These are phyloP conservation scores for Orthonyx spaldingii DNA, from an alignment of 2,113 vertebrate genomes.

Conservation along the genomic window DNA sequence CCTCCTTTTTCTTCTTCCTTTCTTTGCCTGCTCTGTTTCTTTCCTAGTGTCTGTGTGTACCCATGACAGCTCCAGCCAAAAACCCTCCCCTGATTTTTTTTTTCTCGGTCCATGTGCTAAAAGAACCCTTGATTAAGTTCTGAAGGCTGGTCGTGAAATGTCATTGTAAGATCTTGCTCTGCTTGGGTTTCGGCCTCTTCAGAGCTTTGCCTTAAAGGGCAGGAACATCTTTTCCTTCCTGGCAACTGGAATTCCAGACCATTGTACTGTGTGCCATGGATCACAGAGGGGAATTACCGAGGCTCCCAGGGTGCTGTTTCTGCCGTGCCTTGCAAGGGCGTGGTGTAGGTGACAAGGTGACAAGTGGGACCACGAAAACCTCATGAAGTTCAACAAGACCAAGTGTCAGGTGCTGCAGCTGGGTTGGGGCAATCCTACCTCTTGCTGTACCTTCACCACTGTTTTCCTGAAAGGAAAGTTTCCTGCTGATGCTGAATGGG, in stretches of 20 bases:
- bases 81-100: background rate
- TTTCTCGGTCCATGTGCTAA: rapidly evolving
- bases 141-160: background rate
- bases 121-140: background rate
- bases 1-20: background rate
- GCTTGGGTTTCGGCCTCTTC: rapidly evolving
- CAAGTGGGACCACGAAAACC: background rate
- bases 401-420: background rate
- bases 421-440: background rate
- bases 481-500: background rate
- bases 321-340: rapidly evolving
- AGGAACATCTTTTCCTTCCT: background rate
- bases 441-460: background rate
- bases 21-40: background rate
- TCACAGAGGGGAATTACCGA: rapidly evolving
- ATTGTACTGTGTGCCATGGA: background rate
- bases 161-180: background rate
- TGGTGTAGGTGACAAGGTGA: background rate
- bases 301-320: background rate
- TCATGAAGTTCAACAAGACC: background rate
- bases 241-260: background rate
- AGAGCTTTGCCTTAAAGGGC: background rate
- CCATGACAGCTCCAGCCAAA: background rate
- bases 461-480: background rate
- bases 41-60: background rate